Evolutionary conservation across 2,113 vertebrate species (phyloP), one percentile per base, ranked within the genome.

Genomic region (Syngnathoides biaculeatus): DNA sequence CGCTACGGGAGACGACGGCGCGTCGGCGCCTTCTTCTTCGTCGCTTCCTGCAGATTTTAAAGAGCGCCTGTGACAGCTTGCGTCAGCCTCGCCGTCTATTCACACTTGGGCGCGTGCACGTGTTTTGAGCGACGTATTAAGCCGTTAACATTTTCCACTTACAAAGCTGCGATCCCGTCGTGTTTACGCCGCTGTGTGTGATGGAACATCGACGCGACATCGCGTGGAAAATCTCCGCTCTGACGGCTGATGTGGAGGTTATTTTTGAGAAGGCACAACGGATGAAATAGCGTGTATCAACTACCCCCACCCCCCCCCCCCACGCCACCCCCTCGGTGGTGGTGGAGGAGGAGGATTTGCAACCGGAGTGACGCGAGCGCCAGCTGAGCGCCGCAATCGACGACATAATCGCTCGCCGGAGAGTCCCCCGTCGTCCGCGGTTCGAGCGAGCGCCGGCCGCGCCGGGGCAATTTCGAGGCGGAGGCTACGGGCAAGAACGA

Each of bases 331-430:
- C n/a, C n/a, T n/a, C n/a, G n/a, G n/a, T n/a, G 45, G 45, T 47
- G 45, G 45, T 47, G 45, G 19, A 7, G 58, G 38, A 12, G 35
- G 8, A 17, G 79, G 78, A 79, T 83, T 84, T 80, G 75, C 70
- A 57, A 64, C 67, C 22, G 68, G 61, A 64, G 60, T 63, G 17
- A 56, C 9, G 75, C 38, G 67, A 57, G 8, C 83, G 79, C 75
- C 79, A 80, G 77, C 80, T 48, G 74, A 82, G 79, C 79, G 66
- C 52, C 70, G 81, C 82, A 80, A 77, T 74, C 84, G 75, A 48
- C 80, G 78, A 70, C 76, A 64, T 75, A 79, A 83, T 82, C 79
- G 69, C 72, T 39, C 60, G 19, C 70, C 68, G 73, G 65, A 71
- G 69, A 20, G 17, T 67, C 55, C 42, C n/a, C 39, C 22, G 75